These are phyloP conservation scores for Manacus vitellinus DNA, from an alignment of 2,113 vertebrate genomes.

Conservation along the genomic window DNA sequence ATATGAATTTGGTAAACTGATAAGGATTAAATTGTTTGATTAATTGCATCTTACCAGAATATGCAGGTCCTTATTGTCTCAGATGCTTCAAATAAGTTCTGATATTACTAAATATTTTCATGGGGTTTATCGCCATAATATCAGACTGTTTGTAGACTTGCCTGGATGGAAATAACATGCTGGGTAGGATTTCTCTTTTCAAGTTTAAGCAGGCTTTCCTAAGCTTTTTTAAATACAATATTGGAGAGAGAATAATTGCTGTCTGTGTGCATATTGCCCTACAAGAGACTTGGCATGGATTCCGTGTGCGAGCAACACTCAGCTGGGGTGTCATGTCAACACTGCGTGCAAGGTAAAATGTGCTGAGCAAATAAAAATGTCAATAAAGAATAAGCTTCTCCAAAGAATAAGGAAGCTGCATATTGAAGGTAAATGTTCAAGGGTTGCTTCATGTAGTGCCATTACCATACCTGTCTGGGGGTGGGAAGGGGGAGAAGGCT, in stretches of 20 bases:
- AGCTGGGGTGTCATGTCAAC: background rate
- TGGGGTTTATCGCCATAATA: background rate
- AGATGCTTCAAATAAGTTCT: background rate
- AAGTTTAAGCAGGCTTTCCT: background rate
- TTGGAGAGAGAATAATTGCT: background rate
- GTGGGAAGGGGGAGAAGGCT: background rate
- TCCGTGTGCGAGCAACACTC: background rate
- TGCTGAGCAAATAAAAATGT: background rate
- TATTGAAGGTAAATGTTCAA: background rate
- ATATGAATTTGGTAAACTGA: background rate
- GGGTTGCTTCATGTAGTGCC: background rate
- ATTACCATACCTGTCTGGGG: background rate
- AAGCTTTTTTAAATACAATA: background rate
- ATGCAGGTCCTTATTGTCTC: background rate
- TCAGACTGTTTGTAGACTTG: background rate
- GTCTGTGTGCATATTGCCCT: background rate
- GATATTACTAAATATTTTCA: background rate
- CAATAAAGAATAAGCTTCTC: background rate
- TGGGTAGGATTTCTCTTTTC: background rate
- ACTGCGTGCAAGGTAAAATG: background rate
- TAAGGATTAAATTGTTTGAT: background rate
- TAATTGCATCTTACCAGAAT: background rate
- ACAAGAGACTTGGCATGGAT: background rate
- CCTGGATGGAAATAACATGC: background rate
- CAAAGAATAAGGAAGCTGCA: background rate